phyloP scores from a whole-genome alignment of 1,140 invertebrate species.

The Lordiphosa clarofinis region DNA sequence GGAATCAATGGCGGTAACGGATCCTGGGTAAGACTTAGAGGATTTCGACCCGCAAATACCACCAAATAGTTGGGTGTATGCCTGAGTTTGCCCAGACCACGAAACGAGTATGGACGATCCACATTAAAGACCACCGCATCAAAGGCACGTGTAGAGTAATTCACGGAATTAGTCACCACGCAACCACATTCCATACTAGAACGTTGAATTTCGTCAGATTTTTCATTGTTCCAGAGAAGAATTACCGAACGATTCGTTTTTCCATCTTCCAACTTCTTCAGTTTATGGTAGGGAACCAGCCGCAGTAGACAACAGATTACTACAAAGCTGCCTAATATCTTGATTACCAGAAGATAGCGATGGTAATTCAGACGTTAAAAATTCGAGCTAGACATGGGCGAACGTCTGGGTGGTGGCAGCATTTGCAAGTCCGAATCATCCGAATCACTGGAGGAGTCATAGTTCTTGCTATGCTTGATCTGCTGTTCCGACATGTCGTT shows the following conservation, averaged over 20 bases:
- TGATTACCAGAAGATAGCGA: constrained; percentile 16
- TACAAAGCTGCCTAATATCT: constrained; percentile 6
- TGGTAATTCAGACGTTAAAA: background rate
- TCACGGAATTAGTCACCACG: constrained; percentile 25
- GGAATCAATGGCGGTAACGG: background rate
- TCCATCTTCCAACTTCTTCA: background rate
- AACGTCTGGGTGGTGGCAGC: constrained; percentile 33
- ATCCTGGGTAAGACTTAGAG: constrained; percentile 17
- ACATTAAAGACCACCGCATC: constrained; percentile 51
- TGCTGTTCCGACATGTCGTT: background rate
- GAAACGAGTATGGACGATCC: constrained; percentile 29
- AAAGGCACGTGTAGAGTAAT: background rate
- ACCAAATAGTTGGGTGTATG: constrained; percentile 16
- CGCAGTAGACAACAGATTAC: constrained; percentile 19
- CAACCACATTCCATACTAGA: constrained; percentile 46
- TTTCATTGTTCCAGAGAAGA: constrained; percentile 36
- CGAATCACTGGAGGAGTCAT: background rate
- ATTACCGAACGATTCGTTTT: constrained; percentile 13
- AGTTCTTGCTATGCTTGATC: background rate
- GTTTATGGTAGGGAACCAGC: constrained; percentile 7
- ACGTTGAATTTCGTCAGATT: background rate
- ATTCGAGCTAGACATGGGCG: constrained; percentile 12
- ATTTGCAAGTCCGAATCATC: constrained; percentile 4
- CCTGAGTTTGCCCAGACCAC: constrained; percentile 1
- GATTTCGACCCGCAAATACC: constrained; percentile 30